phyloP scores from a whole-genome alignment of 2,113 vertebrate species.

The Tyto alba region DNA sequence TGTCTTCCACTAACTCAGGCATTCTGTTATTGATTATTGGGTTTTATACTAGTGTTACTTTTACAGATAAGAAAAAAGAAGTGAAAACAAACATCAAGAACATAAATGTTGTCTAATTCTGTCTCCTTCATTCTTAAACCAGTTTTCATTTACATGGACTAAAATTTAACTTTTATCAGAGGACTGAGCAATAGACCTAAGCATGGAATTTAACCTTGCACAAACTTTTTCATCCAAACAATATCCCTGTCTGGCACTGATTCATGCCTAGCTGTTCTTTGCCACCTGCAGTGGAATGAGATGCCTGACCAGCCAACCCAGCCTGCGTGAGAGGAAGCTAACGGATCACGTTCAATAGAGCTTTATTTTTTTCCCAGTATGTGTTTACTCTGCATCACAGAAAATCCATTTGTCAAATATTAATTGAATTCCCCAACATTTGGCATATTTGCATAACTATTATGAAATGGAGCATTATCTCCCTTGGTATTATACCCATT shows the following conservation, averaged over 20 bases:
- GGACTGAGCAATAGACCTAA: neutral
- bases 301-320: neutral
- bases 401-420: conserved; percentile 57
- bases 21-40: neutral
- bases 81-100: neutral
- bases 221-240: neutral
- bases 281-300: conserved; percentile 19
- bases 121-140: neutral
- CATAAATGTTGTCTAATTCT: neutral
- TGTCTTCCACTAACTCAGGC: neutral
- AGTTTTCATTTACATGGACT: neutral
- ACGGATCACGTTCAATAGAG: neutral
- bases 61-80: neutral
- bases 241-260: neutral
- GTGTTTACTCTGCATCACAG: conserved; percentile 42
- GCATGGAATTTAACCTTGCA: neutral
- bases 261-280: neutral
- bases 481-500: conserved; percentile 25
- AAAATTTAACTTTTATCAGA: neutral
- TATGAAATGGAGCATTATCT: conserved; percentile 50
- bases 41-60: neutral
- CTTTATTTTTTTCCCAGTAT: conserved; percentile 17
- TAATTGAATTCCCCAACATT: conserved; percentile 65
- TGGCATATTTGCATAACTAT: conserved; percentile 64
- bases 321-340: neutral